These are phyloP conservation scores for Bugula neritina DNA, from an alignment of 2,888 invertebrate genomes.

Conservation along the genomic window DNA sequence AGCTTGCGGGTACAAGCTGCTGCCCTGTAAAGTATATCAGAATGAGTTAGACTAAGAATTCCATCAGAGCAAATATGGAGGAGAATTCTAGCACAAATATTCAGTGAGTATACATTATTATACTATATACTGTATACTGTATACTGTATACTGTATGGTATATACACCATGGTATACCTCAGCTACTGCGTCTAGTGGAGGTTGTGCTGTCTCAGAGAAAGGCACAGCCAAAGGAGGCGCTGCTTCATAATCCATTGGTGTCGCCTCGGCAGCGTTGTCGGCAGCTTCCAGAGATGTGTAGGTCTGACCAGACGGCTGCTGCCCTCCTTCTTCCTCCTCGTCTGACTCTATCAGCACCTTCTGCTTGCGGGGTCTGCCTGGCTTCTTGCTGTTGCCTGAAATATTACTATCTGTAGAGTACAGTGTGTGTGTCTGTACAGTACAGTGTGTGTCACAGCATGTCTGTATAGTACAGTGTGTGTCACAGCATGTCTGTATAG, in stretches of 20 bases:
- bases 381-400: not conserved
- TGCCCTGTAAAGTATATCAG: not conserved
- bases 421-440: not conserved
- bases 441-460: not conserved
- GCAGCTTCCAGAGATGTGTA: slow-evolving; percentile 18
- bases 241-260: not conserved
- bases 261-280: not conserved
- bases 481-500: too few species aligned
- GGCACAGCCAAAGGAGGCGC: not conserved
- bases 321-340: slow-evolving; percentile 24
- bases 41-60: too few species aligned
- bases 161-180: too few species aligned
- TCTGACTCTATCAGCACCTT: slow-evolving; percentile 19
- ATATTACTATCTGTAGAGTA: not conserved
- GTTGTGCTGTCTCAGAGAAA: not conserved
- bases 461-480: too few species aligned
- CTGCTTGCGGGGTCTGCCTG: slow-evolving; percentile 16
- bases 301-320: not conserved
- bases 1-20: not conserved
- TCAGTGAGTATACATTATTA: too few species aligned
- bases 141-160: too few species aligned
- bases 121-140: too few species aligned
- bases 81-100: too few species aligned
- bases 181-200: too few species aligned
- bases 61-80: too few species aligned